phyloP scores from a whole-genome alignment of 2,888 invertebrate species.

The Cryptocephalus moraei region DNA sequence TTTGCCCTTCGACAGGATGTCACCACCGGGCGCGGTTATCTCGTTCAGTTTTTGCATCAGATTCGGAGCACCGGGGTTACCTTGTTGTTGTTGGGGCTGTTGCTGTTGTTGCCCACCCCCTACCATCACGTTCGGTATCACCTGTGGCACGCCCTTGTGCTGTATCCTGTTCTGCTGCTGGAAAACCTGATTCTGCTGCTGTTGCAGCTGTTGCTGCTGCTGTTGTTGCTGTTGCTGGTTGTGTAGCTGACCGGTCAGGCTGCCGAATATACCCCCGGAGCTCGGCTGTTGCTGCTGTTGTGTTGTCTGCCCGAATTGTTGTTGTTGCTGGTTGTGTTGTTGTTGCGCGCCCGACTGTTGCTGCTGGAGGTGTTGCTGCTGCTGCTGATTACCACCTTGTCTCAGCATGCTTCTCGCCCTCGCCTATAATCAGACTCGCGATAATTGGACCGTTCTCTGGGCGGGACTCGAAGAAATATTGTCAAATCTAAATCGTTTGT shows the following conservation, averaged over 20 bases:
- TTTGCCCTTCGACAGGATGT: constrained; percentile 85
- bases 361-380: constrained; percentile 26
- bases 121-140: constrained; percentile 36
- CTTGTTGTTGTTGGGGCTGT: constrained; percentile 33
- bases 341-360: constrained; percentile 25
- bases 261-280: constrained; percentile 19
- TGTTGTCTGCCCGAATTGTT: constrained; percentile 9
- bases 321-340: constrained; percentile 24
- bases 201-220: constrained; percentile 26
- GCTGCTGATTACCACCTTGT: constrained; percentile 40
- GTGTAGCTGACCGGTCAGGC: constrained; percentile 15
- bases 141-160: constrained; percentile 45
- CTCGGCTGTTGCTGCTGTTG: constrained; percentile 19
- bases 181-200: constrained; percentile 27
- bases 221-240: constrained; percentile 19
- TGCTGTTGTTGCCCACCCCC: constrained; percentile 20
- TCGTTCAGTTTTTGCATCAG: constrained; percentile 85
- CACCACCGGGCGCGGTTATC: constrained; percentile 81
- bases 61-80: constrained; percentile 49
- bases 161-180: constrained; percentile 24
- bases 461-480: too few species aligned
- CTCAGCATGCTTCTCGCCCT: constrained; percentile 52
- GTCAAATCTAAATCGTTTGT: too few species aligned
- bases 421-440: constrained; percentile 36
- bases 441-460: too few species aligned